Conservation (phyloP, 2,797 vertebrate species). For the Poeciliopsis turneri region DNA sequence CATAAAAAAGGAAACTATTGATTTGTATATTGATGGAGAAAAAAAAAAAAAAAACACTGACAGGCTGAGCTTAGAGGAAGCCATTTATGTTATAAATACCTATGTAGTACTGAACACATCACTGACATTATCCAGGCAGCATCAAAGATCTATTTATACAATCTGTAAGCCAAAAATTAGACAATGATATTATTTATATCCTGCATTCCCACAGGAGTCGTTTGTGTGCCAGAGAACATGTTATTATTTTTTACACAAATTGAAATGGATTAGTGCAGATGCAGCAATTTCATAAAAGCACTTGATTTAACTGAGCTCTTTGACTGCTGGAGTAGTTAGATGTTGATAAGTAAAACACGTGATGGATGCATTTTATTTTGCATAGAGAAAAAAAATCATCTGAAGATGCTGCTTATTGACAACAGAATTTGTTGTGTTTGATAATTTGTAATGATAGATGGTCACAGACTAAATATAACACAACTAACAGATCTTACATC, state of each 20-base stretch:
- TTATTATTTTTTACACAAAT: constrained; percentile 11
- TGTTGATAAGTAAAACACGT: neutral
- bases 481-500: neutral
- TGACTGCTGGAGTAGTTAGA: constrained; percentile 12
- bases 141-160: constrained; percentile 37
- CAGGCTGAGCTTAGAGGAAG: neutral
- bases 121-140: constrained; percentile 1
- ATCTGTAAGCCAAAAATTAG: constrained; percentile 45
- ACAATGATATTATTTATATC: constrained; percentile 43
- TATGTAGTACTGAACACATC: constrained; percentile 6
- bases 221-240: constrained; percentile 18
- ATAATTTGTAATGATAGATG: constrained; percentile 10
- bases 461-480: neutral
- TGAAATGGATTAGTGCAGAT: constrained; percentile 4
- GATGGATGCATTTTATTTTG: constrained; percentile 7
- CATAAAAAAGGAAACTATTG: neutral
- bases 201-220: neutral
- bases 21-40: neutral
- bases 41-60: neutral
- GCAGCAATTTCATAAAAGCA: constrained; percentile 15
- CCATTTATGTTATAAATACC: constrained; percentile 30
- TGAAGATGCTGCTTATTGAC: constrained; percentile 13
- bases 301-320: constrained; percentile 14
- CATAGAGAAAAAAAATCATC: neutral
- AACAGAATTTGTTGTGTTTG: constrained; percentile 12